A percentile compares a stretch with the other conserved stretches of the same genome.
phyloP scores from a whole-genome alignment of 2,797 vertebrate species.

The Halcyon smyrnensis region DNA sequence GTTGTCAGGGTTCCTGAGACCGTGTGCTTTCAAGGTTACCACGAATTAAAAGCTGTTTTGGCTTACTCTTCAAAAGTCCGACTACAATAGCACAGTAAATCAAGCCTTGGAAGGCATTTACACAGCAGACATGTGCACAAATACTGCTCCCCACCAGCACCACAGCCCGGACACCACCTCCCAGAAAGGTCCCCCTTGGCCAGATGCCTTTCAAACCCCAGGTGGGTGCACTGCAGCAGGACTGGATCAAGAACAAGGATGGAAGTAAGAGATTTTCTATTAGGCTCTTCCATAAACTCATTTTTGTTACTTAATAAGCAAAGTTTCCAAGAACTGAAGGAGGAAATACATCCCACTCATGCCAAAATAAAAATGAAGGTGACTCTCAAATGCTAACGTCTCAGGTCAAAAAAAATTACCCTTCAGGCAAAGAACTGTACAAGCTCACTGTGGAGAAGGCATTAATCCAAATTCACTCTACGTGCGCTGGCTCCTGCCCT shows the following conservation, averaged over 20 bases:
- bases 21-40: not conserved
- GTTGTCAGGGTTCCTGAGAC: not conserved
- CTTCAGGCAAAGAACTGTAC: not conserved
- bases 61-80: not conserved
- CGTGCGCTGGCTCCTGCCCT: fast-evolving
- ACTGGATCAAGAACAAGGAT: not conserved
- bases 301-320: not conserved
- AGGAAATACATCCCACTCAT: not conserved
- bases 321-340: not conserved
- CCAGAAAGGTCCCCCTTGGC: not conserved
- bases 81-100: conserved; percentile 24
- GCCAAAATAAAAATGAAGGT: not conserved
- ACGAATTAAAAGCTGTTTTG: conserved; percentile 18
- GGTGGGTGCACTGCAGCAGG: not conserved
- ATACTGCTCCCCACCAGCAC: not conserved
- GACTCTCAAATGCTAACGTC: not conserved
- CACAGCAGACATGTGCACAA: not conserved
- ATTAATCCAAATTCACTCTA: not conserved
- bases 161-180: not conserved
- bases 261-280: not conserved
- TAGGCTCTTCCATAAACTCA: not conserved
- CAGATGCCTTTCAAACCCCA: not conserved
- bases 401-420: not conserved
- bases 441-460: not conserved
- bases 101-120: not conserved